Percentiles rank a stretch among this genome's conserved stretches.
Conservation (phyloP, 2,113 vertebrate species). For the Siniperca chuatsi region DNA sequence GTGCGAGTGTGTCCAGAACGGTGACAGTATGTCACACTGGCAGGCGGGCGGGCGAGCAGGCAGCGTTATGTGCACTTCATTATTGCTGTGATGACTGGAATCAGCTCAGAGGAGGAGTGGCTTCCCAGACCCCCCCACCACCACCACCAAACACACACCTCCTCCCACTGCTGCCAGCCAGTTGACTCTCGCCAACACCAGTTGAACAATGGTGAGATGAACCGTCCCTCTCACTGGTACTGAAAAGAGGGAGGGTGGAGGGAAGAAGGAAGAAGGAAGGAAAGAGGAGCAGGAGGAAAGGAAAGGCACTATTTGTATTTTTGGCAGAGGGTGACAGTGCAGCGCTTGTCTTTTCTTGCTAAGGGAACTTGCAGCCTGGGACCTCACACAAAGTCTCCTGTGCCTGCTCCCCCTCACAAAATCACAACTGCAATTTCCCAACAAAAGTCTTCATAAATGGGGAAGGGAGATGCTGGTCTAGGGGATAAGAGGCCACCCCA, state of each 20-base stretch:
- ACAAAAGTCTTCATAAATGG: slow-evolving; percentile 30
- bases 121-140: slow-evolving; percentile 51
- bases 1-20: slow-evolving; percentile 65
- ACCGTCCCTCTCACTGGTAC: slow-evolving; percentile 44
- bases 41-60: slow-evolving; percentile 74
- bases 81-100: slow-evolving; percentile 83
- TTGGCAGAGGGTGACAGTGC: slow-evolving; percentile 62
- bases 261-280: slow-evolving; percentile 43
- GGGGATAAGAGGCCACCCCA: slow-evolving; percentile 10
- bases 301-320: slow-evolving; percentile 61
- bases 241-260: slow-evolving; percentile 44
- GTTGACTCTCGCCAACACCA: slow-evolving; percentile 64
- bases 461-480: slow-evolving; percentile 19
- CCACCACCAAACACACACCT: slow-evolving; percentile 49
- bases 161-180: slow-evolving; percentile 62
- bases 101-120: slow-evolving; percentile 82
- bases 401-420: slow-evolving; percentile 13
- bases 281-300: slow-evolving; percentile 36
- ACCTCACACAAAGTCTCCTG: slow-evolving; percentile 30
- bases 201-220: slow-evolving; percentile 68
- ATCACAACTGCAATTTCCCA: slow-evolving; percentile 13
- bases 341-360: slow-evolving; percentile 49
- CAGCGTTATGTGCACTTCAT: slow-evolving; percentile 80
- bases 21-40: slow-evolving; percentile 81
- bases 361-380: slow-evolving; percentile 55